Evolutionary conservation across 2,113 vertebrate species (phyloP).

Genomic region (Muntiacus reevesi): DNA sequence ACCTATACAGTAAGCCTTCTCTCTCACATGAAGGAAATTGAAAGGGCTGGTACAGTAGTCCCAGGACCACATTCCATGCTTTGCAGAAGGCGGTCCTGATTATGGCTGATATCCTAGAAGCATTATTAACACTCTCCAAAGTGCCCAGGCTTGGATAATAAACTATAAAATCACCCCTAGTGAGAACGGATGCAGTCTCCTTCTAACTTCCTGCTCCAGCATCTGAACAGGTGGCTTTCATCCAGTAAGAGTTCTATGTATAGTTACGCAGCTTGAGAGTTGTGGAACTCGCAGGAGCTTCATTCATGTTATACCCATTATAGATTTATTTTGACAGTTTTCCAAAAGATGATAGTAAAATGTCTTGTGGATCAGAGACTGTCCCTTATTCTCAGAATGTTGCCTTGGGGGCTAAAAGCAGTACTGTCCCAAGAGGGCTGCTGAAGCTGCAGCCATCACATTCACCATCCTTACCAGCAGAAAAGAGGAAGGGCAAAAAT

Average conservation of each 20-base stretch:
- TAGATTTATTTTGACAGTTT: neutral
- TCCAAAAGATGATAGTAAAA: neutral
- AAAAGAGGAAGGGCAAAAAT: neutral
- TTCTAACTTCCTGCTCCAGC: neutral
- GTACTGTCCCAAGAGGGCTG: neutral
- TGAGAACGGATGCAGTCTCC: neutral
- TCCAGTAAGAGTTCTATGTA: no score
- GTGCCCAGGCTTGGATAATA: neutral
- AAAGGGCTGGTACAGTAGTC: neutral
- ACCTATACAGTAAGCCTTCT: neutral
- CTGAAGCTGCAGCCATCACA: neutral
- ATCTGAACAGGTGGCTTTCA: neutral
- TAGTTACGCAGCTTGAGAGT: neutral
- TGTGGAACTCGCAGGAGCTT: rapidly evolving
- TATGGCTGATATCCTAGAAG: neutral
- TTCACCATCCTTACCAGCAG: neutral
- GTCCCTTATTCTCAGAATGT: neutral
- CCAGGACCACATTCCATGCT: neutral
- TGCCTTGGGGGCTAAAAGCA: neutral
- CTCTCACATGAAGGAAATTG: neutral
- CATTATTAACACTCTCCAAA: neutral
- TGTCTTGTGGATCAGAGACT: neutral
- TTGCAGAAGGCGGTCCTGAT: neutral
- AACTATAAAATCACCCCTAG: neutral
- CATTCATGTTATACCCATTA: neutral